A percentile compares a stretch with the other conserved stretches of the same genome.
These are phyloP conservation scores for Tiphia femorata DNA, from an alignment of 2,888 invertebrate genomes.

Conservation along the genomic window DNA sequence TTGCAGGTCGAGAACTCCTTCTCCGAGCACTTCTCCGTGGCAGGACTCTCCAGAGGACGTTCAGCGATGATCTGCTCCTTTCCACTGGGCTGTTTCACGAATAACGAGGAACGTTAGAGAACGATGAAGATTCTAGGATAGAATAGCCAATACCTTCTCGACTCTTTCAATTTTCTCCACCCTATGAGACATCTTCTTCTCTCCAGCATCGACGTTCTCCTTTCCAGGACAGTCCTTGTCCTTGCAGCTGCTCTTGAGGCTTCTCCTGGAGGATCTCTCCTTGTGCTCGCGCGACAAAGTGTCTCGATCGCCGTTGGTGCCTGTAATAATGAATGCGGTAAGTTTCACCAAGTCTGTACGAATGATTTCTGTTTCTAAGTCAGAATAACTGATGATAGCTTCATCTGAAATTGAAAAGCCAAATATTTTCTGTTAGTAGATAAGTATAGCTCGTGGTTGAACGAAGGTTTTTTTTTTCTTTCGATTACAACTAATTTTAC, in stretches of 20 bases:
- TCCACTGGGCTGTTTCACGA: conserved; percentile 30
- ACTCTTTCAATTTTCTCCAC: conserved; percentile 42
- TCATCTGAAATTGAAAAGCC: no score
- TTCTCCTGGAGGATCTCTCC: conserved; percentile 49
- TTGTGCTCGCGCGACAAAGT: conserved; percentile 37
- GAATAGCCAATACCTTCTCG: conserved; percentile 22
- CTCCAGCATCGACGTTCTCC: conserved; percentile 45
- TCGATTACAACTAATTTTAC: no score
- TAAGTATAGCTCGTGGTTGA: no score
- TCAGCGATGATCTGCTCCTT: conserved; percentile 36
- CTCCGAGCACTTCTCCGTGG: conserved; percentile 31
- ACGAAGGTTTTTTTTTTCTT: no score
- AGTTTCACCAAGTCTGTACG: no score
- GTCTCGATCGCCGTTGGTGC: conserved; percentile 31
- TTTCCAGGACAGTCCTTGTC: conserved; percentile 41
- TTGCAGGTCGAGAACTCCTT: conserved; percentile 36
- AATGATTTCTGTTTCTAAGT: no score
- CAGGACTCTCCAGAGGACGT: conserved; percentile 25
- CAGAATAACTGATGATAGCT: no score
- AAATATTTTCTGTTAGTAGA: no score
- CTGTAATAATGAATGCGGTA: no score
- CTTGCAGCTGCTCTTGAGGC: conserved; percentile 50
- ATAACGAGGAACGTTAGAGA: neutral
- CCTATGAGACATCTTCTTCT: conserved; percentile 44
- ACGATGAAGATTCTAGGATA: neutral